Evolutionary conservation across 2,797 vertebrate species (phyloP).

Genomic region (Melanotaenia parkinsoni): DNA sequence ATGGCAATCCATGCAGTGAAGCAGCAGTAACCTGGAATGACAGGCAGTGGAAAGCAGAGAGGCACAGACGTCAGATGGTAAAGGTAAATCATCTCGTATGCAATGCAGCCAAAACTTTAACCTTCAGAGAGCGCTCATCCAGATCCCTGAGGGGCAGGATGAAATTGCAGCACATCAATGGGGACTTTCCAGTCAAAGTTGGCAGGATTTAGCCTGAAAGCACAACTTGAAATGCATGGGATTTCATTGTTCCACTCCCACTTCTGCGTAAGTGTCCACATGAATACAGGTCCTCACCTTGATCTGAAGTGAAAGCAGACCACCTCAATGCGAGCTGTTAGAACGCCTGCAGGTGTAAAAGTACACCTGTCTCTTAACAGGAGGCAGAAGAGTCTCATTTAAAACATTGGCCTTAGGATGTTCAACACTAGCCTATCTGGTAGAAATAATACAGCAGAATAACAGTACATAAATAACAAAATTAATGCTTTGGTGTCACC

Average conservation of each 20-base stretch:
- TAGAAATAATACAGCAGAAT: background rate
- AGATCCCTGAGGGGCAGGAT: conserved; percentile 17
- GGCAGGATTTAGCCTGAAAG: conserved; percentile 48
- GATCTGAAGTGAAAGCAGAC: conserved; percentile 45
- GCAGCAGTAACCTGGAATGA: conserved; percentile 61
- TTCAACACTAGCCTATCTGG: conserved; percentile 10
- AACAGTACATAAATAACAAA: background rate
- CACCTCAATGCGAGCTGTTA: conserved; percentile 35
- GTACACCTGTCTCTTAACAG: conserved; percentile 38
- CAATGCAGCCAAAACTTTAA: conserved; percentile 38
- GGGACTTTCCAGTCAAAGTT: conserved; percentile 24
- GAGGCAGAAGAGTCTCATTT: conserved; percentile 21
- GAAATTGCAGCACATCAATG: conserved; percentile 27
- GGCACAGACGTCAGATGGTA: conserved; percentile 43
- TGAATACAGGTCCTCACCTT: conserved; percentile 28
- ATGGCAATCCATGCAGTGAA: conserved; percentile 19
- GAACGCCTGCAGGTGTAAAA: conserved; percentile 31
- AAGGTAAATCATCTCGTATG: conserved; percentile 56
- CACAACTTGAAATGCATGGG: conserved; percentile 36
- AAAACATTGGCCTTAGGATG: conserved; percentile 10
- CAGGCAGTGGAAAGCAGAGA: conserved; percentile 48
- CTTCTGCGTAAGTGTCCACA: conserved; percentile 32
- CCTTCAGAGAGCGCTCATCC: conserved; percentile 48
- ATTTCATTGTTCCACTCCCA: conserved; percentile 43
- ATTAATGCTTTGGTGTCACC: background rate